Conservation (phyloP, 1,140 invertebrate genomes). For the Aporrectodea caliginosa region DNA sequence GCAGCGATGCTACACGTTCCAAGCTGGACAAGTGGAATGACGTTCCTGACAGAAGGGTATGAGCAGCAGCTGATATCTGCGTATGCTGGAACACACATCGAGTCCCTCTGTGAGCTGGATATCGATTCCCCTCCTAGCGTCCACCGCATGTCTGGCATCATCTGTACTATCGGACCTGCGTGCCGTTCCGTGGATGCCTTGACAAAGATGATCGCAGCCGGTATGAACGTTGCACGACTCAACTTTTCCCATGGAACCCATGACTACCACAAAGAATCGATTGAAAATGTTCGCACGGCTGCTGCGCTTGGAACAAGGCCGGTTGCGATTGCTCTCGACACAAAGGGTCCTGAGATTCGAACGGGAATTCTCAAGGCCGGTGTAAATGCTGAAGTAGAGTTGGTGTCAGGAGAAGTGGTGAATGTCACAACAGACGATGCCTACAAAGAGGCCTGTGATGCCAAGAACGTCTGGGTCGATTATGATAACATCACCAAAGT, state of each 20-base stretch:
- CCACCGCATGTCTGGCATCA: slow-evolving; percentile 83
- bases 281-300: slow-evolving; percentile 79
- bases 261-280: slow-evolving; percentile 88
- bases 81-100: slow-evolving; percentile 65
- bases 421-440: slow-evolving; percentile 69
- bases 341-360: slow-evolving; percentile 95
- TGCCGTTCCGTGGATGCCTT: slow-evolving; percentile 68
- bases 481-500: slow-evolving; percentile 97
- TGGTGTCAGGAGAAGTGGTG: slow-evolving; percentile 79
- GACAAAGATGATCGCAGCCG: slow-evolving; percentile 86
- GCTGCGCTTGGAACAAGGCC: slow-evolving; percentile 76
- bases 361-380: slow-evolving; percentile 85
- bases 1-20: slow-evolving; percentile 12
- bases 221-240: slow-evolving; percentile 95
- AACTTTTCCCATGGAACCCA: slow-evolving; percentile 98
- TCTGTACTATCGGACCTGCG: slow-evolving; percentile 81
- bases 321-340: slow-evolving; percentile 90
- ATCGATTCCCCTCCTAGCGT: slow-evolving; percentile 68
- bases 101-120: slow-evolving; percentile 89
- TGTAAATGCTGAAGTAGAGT: slow-evolving; percentile 63
- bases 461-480: slow-evolving; percentile 71
- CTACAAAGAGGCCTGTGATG: slow-evolving; percentile 75
- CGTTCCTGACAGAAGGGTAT: slow-evolving; percentile 30
- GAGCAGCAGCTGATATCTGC: slow-evolving; percentile 51
- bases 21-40: slow-evolving; percentile 31